Conservation (phyloP, 2,888 invertebrate species). For the Spisula subtruncata region DNA sequence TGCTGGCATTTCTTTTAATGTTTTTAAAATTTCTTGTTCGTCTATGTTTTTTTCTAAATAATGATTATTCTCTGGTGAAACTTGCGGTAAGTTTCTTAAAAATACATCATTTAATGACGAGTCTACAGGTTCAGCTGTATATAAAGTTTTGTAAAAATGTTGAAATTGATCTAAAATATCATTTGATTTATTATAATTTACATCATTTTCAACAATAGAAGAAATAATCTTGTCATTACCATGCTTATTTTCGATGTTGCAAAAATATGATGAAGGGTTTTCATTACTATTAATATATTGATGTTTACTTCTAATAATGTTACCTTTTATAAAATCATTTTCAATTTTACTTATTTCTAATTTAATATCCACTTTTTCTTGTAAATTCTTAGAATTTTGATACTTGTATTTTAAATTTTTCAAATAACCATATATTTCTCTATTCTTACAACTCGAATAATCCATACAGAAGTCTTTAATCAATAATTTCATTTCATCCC, state of each 20-base stretch:
- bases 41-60: conserved; percentile 27
- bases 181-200: not conserved
- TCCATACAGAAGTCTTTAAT: conserved; percentile 48
- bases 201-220: conserved; percentile 7
- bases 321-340: conserved; percentile 24
- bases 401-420: conserved; percentile 32
- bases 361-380: conserved; percentile 31
- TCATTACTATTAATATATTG: conserved; percentile 40
- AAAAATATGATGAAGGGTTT: conserved; percentile 38
- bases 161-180: conserved; percentile 46
- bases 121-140: conserved; percentile 40
- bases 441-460: conserved; percentile 26
- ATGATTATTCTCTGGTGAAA: conserved; percentile 11
- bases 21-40: conserved; percentile 31
- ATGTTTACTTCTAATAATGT: conserved; percentile 42
- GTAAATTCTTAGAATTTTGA: not conserved
- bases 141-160: conserved; percentile 44
- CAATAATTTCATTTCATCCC: conserved; percentile 42
- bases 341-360: conserved; percentile 26
- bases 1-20: conserved; percentile 43
- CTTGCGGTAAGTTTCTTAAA: conserved; percentile 41
- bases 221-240: conserved; percentile 26
- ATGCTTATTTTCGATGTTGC: conserved; percentile 25
- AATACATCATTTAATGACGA: not conserved
- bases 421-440: conserved; percentile 18